Conservation (phyloP, 2,797 vertebrate genomes). For the Pantherophis vulpinus region DNA sequence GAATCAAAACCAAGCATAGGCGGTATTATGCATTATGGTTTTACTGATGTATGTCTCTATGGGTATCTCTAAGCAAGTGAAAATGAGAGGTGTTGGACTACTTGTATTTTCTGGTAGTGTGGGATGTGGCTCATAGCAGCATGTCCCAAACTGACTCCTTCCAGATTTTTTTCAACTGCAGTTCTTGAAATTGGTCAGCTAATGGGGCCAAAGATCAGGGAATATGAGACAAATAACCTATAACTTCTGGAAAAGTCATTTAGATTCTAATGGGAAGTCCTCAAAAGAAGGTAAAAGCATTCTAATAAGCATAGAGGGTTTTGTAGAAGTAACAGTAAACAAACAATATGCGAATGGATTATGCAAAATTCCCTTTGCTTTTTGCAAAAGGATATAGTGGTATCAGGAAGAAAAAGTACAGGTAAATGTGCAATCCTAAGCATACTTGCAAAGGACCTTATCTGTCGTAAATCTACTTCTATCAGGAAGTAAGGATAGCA, state of each 20-base stretch:
- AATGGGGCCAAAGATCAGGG: background rate
- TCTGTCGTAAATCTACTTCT: background rate
- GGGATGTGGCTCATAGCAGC: background rate
- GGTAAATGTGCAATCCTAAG: background rate
- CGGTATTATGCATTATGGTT: background rate
- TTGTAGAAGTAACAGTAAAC: background rate
- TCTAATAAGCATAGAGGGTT: background rate
- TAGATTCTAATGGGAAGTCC: background rate
- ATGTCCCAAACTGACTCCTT: background rate
- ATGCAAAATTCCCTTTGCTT: background rate
- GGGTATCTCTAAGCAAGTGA: background rate
- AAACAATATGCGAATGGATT: background rate
- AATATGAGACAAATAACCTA: background rate
- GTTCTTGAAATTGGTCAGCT: background rate
- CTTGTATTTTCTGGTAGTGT: background rate
- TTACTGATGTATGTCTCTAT: background rate
- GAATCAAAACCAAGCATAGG: background rate
- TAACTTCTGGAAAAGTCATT: background rate
- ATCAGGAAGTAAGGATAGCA: background rate
- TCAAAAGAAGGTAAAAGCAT: background rate
- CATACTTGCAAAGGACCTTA: too few species aligned
- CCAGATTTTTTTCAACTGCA: background rate
- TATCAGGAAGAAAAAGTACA: background rate
- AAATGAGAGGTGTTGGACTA: background rate
- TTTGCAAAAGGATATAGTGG: background rate